phyloP scores from a whole-genome alignment of 2,797 vertebrate genomes.

The Falco biarmicus region DNA sequence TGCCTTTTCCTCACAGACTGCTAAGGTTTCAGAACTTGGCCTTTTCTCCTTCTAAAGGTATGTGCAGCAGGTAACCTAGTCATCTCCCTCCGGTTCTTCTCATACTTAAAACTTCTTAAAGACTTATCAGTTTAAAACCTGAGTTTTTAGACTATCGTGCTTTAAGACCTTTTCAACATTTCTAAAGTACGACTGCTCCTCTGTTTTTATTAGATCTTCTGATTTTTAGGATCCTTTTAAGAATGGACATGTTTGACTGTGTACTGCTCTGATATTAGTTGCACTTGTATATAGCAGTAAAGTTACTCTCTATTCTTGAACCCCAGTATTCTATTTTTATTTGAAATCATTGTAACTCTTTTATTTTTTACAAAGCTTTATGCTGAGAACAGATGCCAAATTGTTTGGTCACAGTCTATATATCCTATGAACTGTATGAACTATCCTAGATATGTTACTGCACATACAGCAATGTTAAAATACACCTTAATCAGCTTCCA shows the following conservation, averaged over 20 bases:
- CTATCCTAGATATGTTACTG: background rate
- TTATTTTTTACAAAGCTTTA: background rate
- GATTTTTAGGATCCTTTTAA: background rate
- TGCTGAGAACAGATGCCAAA: background rate
- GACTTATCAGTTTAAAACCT: too few species aligned
- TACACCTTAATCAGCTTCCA: background rate
- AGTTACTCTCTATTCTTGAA: background rate
- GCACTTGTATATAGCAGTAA: background rate
- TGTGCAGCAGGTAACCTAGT: fast-evolving
- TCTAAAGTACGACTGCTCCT: background rate
- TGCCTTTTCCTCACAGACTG: background rate
- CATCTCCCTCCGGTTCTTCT: background rate
- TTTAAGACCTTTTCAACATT: background rate
- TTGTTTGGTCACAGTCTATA: background rate
- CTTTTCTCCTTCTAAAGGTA: background rate
- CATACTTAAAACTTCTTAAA: background rate
- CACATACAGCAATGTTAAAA: background rate
- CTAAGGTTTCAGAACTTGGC: background rate
- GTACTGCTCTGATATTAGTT: background rate
- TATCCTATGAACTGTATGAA: background rate
- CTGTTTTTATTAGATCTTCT: background rate
- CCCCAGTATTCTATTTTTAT: background rate
- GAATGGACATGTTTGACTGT: background rate
- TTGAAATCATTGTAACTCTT: background rate
- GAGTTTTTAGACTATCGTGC: background rate